phyloP scores from a whole-genome alignment of 1,140 invertebrate genomes.

The Luehdorfia chinensis region DNA sequence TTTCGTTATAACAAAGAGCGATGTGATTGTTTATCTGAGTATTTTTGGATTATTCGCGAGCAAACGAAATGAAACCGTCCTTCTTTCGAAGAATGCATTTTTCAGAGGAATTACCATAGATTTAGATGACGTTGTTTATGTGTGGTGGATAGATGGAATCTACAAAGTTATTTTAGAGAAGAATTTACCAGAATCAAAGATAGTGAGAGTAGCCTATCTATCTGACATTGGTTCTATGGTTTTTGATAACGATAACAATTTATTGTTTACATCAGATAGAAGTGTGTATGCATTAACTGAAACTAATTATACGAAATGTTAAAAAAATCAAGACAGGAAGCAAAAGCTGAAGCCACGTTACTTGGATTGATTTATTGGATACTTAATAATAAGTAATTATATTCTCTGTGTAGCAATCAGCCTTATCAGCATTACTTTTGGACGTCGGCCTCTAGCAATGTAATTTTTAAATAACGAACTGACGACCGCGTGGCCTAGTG shows the following conservation, averaged over 20 bases:
- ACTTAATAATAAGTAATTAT: too few relatives aligned
- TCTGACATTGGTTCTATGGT: conserved; percentile 45
- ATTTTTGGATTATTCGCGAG: conserved; percentile 42
- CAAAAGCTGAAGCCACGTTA: conserved; percentile 13
- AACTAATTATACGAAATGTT: conserved; percentile 33
- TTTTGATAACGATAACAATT: conserved; percentile 63
- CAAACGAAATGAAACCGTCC: conserved; percentile 28
- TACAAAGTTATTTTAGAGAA: conserved; percentile 48
- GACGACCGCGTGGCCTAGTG: too few relatives aligned
- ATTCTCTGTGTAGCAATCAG: too few relatives aligned
- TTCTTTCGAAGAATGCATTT: conserved; percentile 49
- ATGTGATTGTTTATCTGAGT: conserved; percentile 45
- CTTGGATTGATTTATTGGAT: not conserved
- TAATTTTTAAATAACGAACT: too few relatives aligned
- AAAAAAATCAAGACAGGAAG: conserved; percentile 19
- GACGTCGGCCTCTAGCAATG: not conserved
- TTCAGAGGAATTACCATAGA: conserved; percentile 58
- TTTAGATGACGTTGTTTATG: conserved; percentile 44
- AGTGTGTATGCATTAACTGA: conserved; percentile 40
- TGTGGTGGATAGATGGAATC: conserved; percentile 64
- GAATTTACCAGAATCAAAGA: conserved; percentile 33
- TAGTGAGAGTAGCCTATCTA: conserved; percentile 42
- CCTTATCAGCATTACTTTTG: not conserved
- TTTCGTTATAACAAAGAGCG: conserved; percentile 52
- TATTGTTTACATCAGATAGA: conserved; percentile 48